Evolutionary conservation across 2,797 vertebrate genomes (phyloP).

Genomic region (Nyctibius grandis): DNA sequence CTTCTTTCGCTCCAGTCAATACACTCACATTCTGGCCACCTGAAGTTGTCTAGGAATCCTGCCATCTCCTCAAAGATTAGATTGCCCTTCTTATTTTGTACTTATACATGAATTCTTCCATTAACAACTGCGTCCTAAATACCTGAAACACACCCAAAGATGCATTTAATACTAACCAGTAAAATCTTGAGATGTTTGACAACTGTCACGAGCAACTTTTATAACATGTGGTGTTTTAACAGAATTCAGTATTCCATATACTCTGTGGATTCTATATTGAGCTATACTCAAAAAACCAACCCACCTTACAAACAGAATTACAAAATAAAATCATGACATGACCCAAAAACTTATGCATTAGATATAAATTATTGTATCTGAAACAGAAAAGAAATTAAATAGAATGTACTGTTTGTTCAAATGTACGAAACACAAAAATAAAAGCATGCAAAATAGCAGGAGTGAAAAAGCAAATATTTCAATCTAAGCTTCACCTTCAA

Average conservation of each 20-base stretch:
- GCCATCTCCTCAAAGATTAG: conserved; percentile 75
- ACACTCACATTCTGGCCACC: conserved; percentile 91
- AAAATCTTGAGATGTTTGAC: not conserved
- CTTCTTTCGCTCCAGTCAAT: conserved; percentile 89
- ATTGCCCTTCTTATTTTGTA: not conserved
- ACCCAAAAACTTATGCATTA: not conserved
- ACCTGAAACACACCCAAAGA: conserved; percentile 3
- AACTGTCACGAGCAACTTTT: not conserved
- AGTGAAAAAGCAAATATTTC: not conserved
- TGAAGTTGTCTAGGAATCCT: conserved; percentile 89
- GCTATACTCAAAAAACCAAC: not conserved
- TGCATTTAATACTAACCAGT: accelerated
- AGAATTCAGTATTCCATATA: not conserved
- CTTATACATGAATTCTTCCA: conserved; percentile 30
- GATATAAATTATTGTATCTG: not conserved
- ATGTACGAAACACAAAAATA: not conserved
- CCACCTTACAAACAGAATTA: not conserved
- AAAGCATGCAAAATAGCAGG: not conserved
- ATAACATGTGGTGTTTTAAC: not conserved
- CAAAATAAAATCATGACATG: not conserved
- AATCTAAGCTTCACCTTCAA: not conserved
- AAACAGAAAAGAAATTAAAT: not conserved
- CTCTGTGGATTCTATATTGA: not conserved
- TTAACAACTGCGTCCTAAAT: not conserved
- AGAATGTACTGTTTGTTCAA: not conserved